Evolutionary conservation across 2,797 vertebrate genomes (phyloP), one percentile per base, ranked within the genome.

Genomic region (Sciurus carolinensis): DNA sequence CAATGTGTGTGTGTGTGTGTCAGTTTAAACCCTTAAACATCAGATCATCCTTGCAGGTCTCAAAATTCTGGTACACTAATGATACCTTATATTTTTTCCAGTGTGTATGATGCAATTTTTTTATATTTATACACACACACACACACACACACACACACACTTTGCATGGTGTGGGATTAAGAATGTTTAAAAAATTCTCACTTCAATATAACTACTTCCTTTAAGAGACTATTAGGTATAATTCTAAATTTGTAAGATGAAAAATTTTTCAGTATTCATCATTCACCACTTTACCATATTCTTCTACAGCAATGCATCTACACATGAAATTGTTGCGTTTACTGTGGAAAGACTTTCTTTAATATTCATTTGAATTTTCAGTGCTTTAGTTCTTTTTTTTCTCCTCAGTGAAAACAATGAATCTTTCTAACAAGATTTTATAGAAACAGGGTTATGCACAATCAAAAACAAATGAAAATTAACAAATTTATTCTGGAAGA

Each of bases 241-340:
- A 3, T 3, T 57, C 1, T 57, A 64, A 28, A 26, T 2, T 67
- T 87, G 28, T 13, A 42, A 66, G 24, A 90, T 89, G 85, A 86
- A 81, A 39, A 57, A 1, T 89, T n/a, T 33, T n/a, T 84, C 72
- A 85, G 20, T 54, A 54, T 69, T 80, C 36, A 62, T n/a, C 7
- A 91, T 24, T 11, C 47, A 0, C 28, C n/a, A 93, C n/a, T 52
- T 90, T 82, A 5, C 10, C 6, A 54, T 75, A 20, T 50, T 83
- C 26, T 87, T 59, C 42, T 30, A 33, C 14, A 20, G 26, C 39
- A 59, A 47, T n/a, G 15, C 4, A 71, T 47, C 20, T 69, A 44
- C n/a, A 88, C 30, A 42, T 57, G 28, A 50, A 11, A 62, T 95
- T 28, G 95, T 54, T 90, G 87, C 71, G 54, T 71, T 89, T 71